These are phyloP conservation scores for Actinemys pallida DNA, from an alignment of 2,113 vertebrate genomes.

Conservation along the genomic window DNA sequence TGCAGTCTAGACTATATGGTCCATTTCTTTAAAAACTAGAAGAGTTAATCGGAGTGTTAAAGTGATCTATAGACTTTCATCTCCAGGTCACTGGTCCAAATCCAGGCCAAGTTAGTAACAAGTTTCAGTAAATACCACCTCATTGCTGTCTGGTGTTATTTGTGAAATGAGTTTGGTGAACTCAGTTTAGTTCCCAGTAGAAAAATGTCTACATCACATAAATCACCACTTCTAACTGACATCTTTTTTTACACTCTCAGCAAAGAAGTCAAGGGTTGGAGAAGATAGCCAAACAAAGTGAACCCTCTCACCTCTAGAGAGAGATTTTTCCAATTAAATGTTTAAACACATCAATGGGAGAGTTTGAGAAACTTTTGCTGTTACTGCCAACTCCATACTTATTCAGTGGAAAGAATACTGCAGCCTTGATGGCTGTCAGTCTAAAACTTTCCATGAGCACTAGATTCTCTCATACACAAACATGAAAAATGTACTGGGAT, in stretches of 20 bases:
- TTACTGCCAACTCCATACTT: not conserved
- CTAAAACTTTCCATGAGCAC: constrained; percentile 15
- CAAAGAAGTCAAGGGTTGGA: not conserved
- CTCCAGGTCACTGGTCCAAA: not conserved
- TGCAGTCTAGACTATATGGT: not conserved
- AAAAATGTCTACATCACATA: not conserved
- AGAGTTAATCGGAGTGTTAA: not conserved
- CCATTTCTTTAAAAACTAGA: not conserved
- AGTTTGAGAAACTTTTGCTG: not conserved
- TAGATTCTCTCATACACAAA: not conserved
- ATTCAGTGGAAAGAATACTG: not conserved
- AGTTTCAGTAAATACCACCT: not conserved
- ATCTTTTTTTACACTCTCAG: not conserved
- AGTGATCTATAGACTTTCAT: not conserved
- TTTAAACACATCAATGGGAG: not conserved
- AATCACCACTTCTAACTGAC: not conserved
- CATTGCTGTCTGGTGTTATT: not conserved
- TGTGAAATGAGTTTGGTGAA: not conserved
- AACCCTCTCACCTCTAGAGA: not conserved
- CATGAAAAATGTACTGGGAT: not conserved
- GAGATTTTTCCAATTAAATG: not conserved
- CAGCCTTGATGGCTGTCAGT: not conserved
- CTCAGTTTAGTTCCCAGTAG: not conserved
- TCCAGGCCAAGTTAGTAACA: not conserved
- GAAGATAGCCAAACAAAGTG: not conserved